These are phyloP conservation scores for Rhingia rostrata DNA, from an alignment of 2,888 invertebrate genomes.

Conservation along the genomic window DNA sequence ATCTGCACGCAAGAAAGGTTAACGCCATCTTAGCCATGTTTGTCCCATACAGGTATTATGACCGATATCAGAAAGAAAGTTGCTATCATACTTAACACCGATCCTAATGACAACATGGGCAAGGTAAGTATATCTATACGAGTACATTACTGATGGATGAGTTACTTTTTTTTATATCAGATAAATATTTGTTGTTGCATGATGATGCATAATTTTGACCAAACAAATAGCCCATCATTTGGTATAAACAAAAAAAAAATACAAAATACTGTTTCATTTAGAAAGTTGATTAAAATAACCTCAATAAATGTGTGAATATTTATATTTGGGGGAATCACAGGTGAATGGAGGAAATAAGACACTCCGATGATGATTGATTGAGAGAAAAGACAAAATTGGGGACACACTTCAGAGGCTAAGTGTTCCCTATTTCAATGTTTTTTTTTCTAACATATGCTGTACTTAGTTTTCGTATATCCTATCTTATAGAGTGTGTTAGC, in stretches of 20 bases:
- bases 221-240: conserved; percentile 2
- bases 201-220: conserved; percentile 8
- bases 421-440: too few relatives aligned
- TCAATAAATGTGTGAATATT: conserved; percentile 20
- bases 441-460: too few relatives aligned
- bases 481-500: too few relatives aligned
- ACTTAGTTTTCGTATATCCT: too few relatives aligned
- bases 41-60: conserved; percentile 31
- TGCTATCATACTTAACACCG: conserved; percentile 19
- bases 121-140: conserved; percentile 21
- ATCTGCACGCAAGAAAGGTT: conserved; percentile 44
- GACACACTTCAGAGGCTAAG: too few relatives aligned
- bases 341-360: background rate
- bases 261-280: conserved; percentile 9
- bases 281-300: conserved; percentile 45
- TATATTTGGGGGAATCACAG: background rate
- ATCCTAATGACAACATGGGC: conserved; percentile 1
- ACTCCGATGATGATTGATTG: too few relatives aligned
- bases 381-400: too few relatives aligned
- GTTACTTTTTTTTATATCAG: conserved; percentile 14
- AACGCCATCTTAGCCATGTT: conserved; percentile 32
- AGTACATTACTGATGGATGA: conserved; percentile 32
- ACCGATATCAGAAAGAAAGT: conserved; percentile 38
- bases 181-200: background rate
- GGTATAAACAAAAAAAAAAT: conserved; percentile 7